Evolutionary conservation across 2,888 invertebrate species (phyloP).

Genomic region (Ernsta delagoae): DNA sequence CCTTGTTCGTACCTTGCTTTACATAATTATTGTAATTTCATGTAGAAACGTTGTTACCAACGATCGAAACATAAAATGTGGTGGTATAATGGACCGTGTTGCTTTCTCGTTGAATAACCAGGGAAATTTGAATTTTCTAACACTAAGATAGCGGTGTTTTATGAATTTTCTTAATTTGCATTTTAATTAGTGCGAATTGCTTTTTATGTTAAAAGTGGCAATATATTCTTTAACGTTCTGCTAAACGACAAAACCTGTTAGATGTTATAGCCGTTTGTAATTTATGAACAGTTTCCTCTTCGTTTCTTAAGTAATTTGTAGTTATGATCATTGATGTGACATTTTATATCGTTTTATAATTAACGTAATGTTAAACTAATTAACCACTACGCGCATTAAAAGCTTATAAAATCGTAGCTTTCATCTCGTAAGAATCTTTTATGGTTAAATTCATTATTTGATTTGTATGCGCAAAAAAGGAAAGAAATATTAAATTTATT

Average conservation of each 20-base stretch:
- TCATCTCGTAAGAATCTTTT: not conserved
- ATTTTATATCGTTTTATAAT: not conserved
- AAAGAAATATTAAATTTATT: too few relatives aligned
- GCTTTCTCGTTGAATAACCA: conserved; percentile 51
- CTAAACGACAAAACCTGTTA: conserved; percentile 13
- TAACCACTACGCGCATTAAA: too few relatives aligned
- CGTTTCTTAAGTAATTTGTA: not conserved
- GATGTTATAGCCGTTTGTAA: not conserved
- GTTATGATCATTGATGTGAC: not conserved
- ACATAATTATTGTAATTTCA: conserved; percentile 62
- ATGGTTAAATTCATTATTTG: not conserved
- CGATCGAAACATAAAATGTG: conserved; percentile 53
- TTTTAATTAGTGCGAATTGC: conserved; percentile 17
- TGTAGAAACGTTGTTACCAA: conserved; percentile 55
- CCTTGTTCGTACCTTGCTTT: conserved; percentile 51
- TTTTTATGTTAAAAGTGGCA: conserved; percentile 9
- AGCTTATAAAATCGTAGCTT: not conserved
- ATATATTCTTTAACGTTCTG: conserved; percentile 13
- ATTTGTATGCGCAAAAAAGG: too few relatives aligned
- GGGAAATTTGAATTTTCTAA: conserved; percentile 37
- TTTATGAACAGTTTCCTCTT: conserved; percentile 1
- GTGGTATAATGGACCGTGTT: conserved; percentile 47
- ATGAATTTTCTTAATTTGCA: conserved; percentile 17
- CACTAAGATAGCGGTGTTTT: conserved; percentile 11
- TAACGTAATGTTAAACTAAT: not conserved